Percentiles rank a stretch among this genome's conserved stretches.
phyloP scores from a whole-genome alignment of 1,140 invertebrate species.

The Diorhabda carinulata region DNA sequence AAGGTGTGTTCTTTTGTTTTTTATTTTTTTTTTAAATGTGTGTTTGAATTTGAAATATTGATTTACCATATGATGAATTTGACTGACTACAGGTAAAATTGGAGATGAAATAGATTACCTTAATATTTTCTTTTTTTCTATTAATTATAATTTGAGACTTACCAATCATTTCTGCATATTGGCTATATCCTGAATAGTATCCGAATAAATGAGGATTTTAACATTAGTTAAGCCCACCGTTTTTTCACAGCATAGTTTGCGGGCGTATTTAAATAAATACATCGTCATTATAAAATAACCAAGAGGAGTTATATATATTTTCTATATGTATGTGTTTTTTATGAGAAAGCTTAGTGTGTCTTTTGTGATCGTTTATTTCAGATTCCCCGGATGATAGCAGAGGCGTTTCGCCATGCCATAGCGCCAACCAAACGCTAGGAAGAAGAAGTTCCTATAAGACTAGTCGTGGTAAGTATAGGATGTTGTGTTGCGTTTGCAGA shows the following conservation, averaged over 20 bases:
- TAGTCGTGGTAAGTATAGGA: slow-evolving; percentile 65
- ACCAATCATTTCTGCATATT: neutral
- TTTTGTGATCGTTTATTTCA: slow-evolving; percentile 49
- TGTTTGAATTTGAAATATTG: neutral
- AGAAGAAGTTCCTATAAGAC: slow-evolving; percentile 81
- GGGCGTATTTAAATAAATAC: too few relatives aligned
- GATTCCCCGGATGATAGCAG: slow-evolving; percentile 78
- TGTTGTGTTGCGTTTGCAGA: neutral
- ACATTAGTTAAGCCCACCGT: too few relatives aligned
- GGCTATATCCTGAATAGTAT: too few relatives aligned
- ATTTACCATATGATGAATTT: neutral
- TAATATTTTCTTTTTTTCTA: slow-evolving; percentile 4
- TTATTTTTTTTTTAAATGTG: slow-evolving; percentile 28
- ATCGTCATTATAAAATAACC: too few relatives aligned
- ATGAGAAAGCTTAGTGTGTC: neutral
- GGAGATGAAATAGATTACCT: slow-evolving; percentile 6
- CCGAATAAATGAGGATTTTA: too few relatives aligned
- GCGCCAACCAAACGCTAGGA: slow-evolving; percentile 62
- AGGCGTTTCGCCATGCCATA: slow-evolving; percentile 67
- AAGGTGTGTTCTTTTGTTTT: slow-evolving; percentile 51
- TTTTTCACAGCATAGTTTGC: too few relatives aligned
- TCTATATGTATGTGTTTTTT: too few relatives aligned
- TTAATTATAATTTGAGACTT: slow-evolving; percentile 12
- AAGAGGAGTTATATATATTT: too few relatives aligned
- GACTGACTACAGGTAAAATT: neutral